Evolutionary conservation across 2,113 vertebrate genomes (phyloP).

Genomic region (Hylia prasina): DNA sequence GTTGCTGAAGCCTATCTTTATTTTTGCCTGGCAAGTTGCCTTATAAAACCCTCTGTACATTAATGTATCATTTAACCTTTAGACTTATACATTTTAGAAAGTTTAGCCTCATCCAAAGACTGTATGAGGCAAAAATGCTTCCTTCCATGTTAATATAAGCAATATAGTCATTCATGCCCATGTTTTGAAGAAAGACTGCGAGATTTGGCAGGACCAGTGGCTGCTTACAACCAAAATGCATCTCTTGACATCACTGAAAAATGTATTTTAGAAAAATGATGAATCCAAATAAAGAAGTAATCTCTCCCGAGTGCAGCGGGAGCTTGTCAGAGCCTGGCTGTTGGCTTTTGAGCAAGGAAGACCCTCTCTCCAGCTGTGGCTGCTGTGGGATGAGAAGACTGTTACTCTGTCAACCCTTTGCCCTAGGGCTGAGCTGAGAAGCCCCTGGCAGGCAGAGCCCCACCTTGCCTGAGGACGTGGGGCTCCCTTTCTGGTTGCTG

Average conservation of each 20-base stretch:
- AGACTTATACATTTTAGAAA: background rate
- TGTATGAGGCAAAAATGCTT: background rate
- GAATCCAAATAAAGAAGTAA: background rate
- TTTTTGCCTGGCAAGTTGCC: background rate
- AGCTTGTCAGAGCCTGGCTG: background rate
- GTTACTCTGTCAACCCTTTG: background rate
- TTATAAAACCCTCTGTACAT: background rate
- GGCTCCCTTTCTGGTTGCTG: background rate
- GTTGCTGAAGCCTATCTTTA: background rate
- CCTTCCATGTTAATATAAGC: background rate
- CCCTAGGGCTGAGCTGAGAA: accelerated
- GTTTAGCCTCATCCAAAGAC: background rate
- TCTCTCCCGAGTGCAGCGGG: background rate
- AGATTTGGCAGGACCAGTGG: background rate
- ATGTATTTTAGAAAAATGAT: background rate
- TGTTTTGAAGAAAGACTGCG: background rate
- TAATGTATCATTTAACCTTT: background rate
- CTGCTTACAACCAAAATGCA: background rate
- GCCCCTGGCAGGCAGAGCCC: background rate
- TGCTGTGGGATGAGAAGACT: accelerated
- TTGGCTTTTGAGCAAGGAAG: accelerated
- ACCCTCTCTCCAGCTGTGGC: accelerated
- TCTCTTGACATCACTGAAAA: background rate
- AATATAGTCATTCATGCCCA: background rate
- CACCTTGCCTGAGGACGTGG: no score